Percentiles rank a stretch among this genome's conserved stretches.
phyloP scores from a whole-genome alignment of 2,888 invertebrate species.

The Mactromeris polynyma region DNA sequence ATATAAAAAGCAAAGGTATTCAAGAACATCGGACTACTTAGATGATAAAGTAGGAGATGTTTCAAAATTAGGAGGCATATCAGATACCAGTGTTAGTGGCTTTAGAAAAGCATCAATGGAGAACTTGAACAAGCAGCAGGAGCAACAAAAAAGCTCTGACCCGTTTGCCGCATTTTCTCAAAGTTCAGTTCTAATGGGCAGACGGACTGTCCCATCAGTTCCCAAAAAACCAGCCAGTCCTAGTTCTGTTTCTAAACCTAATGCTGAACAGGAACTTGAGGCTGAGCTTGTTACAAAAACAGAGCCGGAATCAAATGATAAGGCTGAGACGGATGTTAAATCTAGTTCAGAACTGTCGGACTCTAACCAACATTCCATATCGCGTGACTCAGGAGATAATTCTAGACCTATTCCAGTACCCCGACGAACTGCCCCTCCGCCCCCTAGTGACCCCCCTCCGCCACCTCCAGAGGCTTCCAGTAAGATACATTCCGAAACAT shows the following conservation, averaged over 20 bases:
- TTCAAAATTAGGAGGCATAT: constrained; percentile 69
- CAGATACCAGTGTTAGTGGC: constrained; percentile 70
- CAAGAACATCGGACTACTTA: constrained; percentile 63
- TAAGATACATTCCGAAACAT: constrained; percentile 33
- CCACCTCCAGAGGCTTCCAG: constrained; percentile 59
- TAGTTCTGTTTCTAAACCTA: not conserved
- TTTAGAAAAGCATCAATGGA: constrained; percentile 65
- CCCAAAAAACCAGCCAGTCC: constrained; percentile 41
- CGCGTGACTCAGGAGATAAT: constrained; percentile 49
- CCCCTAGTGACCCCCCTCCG: constrained; percentile 63
- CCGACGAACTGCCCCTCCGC: constrained; percentile 58
- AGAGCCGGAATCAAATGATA: not conserved
- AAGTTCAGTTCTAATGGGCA: constrained; percentile 51
- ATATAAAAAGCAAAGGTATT: constrained; percentile 66
- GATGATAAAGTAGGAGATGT: constrained; percentile 71
- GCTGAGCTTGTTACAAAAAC: constrained; percentile 10
- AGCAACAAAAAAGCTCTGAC: constrained; percentile 42
- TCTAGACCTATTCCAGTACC: constrained; percentile 65
- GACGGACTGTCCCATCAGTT: constrained; percentile 14
- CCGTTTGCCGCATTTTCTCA: constrained; percentile 56
- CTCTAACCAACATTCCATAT: constrained; percentile 59
- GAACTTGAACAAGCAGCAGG: constrained; percentile 55
- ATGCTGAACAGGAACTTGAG: not conserved
- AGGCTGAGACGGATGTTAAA: not conserved
- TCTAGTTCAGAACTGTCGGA: not conserved